Conservation (phyloP, 2,797 vertebrate genomes). For the Gephyroberyx darwinii region DNA sequence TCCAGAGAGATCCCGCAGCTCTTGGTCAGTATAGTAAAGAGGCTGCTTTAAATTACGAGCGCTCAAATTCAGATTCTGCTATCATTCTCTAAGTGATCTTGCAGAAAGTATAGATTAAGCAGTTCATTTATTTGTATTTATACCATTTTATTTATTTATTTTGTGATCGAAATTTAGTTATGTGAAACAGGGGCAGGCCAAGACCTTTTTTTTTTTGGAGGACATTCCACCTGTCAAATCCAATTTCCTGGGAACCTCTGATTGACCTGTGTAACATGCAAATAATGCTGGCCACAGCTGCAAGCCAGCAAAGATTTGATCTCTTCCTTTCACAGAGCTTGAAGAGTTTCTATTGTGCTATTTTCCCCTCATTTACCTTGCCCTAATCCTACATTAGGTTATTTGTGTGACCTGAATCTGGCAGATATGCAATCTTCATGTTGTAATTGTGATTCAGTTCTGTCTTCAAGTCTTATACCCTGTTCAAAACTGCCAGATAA, state of each 20-base stretch:
- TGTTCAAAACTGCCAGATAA: not conserved
- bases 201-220: conserved; percentile 55
- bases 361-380: not conserved
- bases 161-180: conserved; percentile 48
- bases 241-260: conserved; percentile 78
- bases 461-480: not conserved
- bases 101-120: not conserved
- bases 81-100: conserved; percentile 3
- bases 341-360: conserved; percentile 21
- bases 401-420: not conserved
- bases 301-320: conserved; percentile 30
- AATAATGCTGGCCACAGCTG: conserved; percentile 65
- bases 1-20: not conserved
- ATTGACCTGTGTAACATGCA: conserved; percentile 61
- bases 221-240: conserved; percentile 81
- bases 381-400: not conserved
- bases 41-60: conserved; percentile 51
- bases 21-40: not conserved
- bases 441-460: not conserved
- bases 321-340: conserved; percentile 11
- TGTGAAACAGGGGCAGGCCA: conserved; percentile 41
- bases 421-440: not conserved
- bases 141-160: conserved; percentile 62
- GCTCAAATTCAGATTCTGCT: conserved; percentile 14
- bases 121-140: conserved; percentile 23